Percentiles rank a stretch among this genome's conserved stretches.
phyloP scores from a whole-genome alignment of 2,888 invertebrate species.

The Pammene fasciana region DNA sequence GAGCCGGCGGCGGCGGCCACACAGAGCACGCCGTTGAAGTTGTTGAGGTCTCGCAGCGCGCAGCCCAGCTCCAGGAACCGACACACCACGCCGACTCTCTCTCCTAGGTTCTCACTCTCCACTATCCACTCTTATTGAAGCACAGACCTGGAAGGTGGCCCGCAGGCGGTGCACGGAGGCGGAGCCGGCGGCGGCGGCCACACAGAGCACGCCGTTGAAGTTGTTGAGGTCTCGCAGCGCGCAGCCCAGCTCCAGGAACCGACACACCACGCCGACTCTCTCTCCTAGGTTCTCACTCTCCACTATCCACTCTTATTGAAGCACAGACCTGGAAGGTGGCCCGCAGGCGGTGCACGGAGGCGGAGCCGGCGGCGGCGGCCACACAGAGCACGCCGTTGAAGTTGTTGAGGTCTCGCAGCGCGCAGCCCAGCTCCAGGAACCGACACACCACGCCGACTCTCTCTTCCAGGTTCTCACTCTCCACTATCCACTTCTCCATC shows the following conservation, averaged over 20 bases:
- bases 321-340: constrained; percentile 88
- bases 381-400: constrained; percentile 98
- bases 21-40: neutral
- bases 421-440: constrained; percentile 95
- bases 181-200: constrained; percentile 95
- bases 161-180: constrained; percentile 95
- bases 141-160: constrained; percentile 87
- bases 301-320: neutral
- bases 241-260: constrained; percentile 94
- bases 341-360: constrained; percentile 94
- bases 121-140: too few species aligned
- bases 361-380: constrained; percentile 95
- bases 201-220: constrained; percentile 98
- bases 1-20: neutral
- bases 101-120: too few species aligned
- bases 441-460: constrained; percentile 94
- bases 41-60: neutral
- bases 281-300: too few species aligned
- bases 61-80: neutral
- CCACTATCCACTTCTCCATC: constrained; percentile 98
- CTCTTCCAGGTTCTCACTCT: constrained; percentile 98
- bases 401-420: constrained; percentile 97
- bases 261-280: too few species aligned
- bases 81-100: too few species aligned
- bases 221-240: constrained; percentile 98